Evolutionary conservation across 2,113 vertebrate species (phyloP), one percentile per base, ranked within the genome.

Genomic region (Gallinago undulata): DNA sequence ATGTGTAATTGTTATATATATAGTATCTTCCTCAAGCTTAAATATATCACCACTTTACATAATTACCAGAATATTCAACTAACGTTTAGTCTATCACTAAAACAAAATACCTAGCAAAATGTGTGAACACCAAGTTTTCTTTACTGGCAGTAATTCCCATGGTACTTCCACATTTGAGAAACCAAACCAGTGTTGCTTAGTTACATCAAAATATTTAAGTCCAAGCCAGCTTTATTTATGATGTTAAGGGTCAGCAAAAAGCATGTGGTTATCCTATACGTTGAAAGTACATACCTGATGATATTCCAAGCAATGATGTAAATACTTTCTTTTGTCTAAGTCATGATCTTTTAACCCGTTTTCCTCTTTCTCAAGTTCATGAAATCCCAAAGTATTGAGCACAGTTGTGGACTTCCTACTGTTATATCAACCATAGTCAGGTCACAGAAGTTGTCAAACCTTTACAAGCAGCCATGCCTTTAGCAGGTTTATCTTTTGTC

Each of bases 11-110:
- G 31, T 64, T 84, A 45, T 74, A 89, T 90, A 74, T 74, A 84
- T 70, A 93, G 66, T 28, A 75, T 21, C 82, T 93, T 94, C 57
- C 85, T 78, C 43, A 41, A 82, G 70, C 22, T 87, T 91, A 93
- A 95, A 84, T 84, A 67, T 70, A 78, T 77, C 67, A 60, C 19
- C 55, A 91, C 50, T 89, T 94, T 74, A 51, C 48, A 68, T 96
- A 96, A 95, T 79, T 85, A 63, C 83, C 73, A 76, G 90, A 95
- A 84, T 60, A 95, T 67, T 41, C 45, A 64, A 70, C 63, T 92
- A 92, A 51, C 43, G 51, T 96, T 94, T 85, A 95, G 37, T 37
- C 79, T 87, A 22, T 72, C 82, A 75, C 68, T 66, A 69, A 56
- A 75, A 68, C 16, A 57, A 89, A 93, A 87, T 80, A 79, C 51